Conservation (phyloP, 2,113 vertebrate species). For the Mastomys coucha region DNA sequence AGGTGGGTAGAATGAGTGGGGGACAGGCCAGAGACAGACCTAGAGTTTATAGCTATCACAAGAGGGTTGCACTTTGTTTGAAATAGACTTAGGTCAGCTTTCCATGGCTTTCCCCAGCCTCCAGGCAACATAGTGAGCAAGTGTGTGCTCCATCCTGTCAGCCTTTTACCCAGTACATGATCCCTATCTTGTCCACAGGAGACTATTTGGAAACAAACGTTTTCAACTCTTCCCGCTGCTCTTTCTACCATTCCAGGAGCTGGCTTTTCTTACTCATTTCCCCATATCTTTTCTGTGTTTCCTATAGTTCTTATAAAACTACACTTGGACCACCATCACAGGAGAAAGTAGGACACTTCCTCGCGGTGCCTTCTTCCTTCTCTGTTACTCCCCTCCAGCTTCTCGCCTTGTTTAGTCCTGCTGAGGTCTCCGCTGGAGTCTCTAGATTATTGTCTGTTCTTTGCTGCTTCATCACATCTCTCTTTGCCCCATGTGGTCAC, state of each 20-base stretch:
- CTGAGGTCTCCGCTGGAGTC: neutral
- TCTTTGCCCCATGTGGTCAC: neutral
- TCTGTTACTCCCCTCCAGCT: neutral
- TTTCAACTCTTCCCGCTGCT: slow-evolving; percentile 15
- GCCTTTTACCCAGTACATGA: neutral
- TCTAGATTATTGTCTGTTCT: neutral
- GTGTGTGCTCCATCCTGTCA: neutral
- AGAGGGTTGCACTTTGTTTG: neutral
- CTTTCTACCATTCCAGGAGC: neutral
- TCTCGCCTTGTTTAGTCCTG: neutral
- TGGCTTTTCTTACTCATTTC: neutral
- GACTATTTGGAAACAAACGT: neutral
- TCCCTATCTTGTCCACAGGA: neutral
- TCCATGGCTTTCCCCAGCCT: neutral
- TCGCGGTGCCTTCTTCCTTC: neutral
- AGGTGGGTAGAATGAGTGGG: neutral
- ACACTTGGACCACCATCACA: neutral
- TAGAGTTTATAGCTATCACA: neutral
- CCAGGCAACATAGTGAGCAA: neutral
- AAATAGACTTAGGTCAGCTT: neutral
- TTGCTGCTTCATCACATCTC: neutral
- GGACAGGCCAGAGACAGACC: neutral
- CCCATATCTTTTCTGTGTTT: neutral
- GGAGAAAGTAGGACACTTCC: neutral
- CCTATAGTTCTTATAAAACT: neutral